Evolutionary conservation across 2,888 invertebrate genomes (phyloP), one percentile per base, ranked within the genome.

Genomic region (Thymelicus lineola): DNA sequence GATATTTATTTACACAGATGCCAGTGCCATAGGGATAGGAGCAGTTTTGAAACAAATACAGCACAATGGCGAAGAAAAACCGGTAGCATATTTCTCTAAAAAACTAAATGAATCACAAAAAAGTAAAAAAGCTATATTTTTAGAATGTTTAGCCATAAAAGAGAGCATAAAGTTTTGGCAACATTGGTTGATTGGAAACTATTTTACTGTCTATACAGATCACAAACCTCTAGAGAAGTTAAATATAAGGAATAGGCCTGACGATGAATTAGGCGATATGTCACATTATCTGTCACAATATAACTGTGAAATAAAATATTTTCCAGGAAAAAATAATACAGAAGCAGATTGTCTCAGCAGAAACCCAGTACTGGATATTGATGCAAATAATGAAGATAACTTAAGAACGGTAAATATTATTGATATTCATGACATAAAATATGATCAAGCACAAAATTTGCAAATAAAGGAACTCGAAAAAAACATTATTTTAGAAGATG

Each of bases 261-360:
- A 79, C 35, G 77, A 77, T 61, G 77, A 78, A 70, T 58, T 78
- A 17, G 79, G 76, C 1, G 76, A 77, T 73, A 17, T 79, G 7
- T 71, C 76, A 53, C 7, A 53, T 62, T 70, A 65, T 67, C 15
- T 71, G 17, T 68, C 71, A n/a, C 71, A 71, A 59, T 67, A 50
- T 45, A 62, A 71, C 64, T 71, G 57, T 36, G 42, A 64, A 35
- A 64, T 71, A 71, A 68, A 53, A 71, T 71, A 68, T 71, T 15
- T 53, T 55, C 60, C 71, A 53, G 71, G 68, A 50, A 62, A 64
- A 36, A 50, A 63, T 53, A 71, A 67, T 55, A 17, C 42, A 55
- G 71, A 67, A 63, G 68, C 67, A 45, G 68, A 67, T 28, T 46
- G 63, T 35, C 57, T 64, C 5, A 70, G 70, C 57, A 71, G 71